A percentile compares a stretch with the other conserved stretches of the same genome.
Evolutionary conservation across 2,113 vertebrate genomes (phyloP).

Genomic region (Lates calcarifer): DNA sequence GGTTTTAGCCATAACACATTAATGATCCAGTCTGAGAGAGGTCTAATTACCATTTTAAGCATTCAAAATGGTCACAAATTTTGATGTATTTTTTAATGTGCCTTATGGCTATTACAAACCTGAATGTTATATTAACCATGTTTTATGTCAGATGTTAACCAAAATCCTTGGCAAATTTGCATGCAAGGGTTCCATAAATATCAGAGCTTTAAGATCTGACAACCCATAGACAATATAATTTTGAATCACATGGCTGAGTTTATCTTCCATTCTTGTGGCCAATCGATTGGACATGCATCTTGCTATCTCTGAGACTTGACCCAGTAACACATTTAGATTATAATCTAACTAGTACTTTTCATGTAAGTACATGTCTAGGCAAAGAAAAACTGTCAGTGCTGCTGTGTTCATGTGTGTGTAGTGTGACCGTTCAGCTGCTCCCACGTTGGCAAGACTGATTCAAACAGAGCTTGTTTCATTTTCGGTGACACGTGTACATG

Average conservation of each 20-base stretch:
- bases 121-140: background rate
- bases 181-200: background rate
- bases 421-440: constrained; percentile 19
- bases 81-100: too few relatives aligned
- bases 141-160: constrained; percentile 1
- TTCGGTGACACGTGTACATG: constrained; percentile 23
- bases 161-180: background rate
- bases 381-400: background rate
- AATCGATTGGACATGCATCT: constrained; percentile 50
- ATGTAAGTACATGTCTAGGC: constrained; percentile 31
- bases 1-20: too few relatives aligned
- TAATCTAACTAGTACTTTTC: constrained; percentile 26
- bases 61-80: too few relatives aligned
- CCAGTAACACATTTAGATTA: constrained; percentile 61
- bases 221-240: constrained; percentile 16
- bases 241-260: constrained; percentile 13
- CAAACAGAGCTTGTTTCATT: constrained; percentile 43
- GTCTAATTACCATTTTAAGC: too few relatives aligned
- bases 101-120: too few relatives aligned
- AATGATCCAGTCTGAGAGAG: too few relatives aligned
- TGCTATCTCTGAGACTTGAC: constrained; percentile 42
- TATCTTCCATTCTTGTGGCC: constrained; percentile 34
- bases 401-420: background rate
- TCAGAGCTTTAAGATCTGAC: constrained; percentile 15
- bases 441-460: background rate